Evolutionary conservation across 1,140 invertebrate species (phyloP).

Genomic region (Drosophila sturtevanti): DNA sequence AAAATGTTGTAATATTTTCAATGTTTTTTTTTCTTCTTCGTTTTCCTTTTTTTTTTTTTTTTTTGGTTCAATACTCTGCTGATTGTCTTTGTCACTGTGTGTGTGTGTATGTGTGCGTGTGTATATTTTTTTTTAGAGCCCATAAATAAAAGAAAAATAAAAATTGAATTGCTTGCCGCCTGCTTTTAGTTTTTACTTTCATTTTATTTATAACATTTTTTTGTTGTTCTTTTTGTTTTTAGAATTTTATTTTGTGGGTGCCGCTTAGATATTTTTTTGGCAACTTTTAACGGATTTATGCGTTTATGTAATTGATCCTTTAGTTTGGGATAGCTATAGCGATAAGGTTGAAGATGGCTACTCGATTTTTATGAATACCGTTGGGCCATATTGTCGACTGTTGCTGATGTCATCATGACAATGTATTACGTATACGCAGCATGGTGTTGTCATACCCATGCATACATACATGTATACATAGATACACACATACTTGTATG

Average conservation of each 20-base stretch:
- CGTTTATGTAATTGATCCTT: slow-evolving; percentile 59
- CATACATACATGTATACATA: too few relatives aligned
- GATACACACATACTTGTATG: too few relatives aligned
- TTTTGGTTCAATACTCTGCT: slow-evolving; percentile 63
- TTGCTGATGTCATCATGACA: slow-evolving; percentile 44
- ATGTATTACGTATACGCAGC: slow-evolving; percentile 52
- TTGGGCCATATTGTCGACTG: slow-evolving; percentile 6
- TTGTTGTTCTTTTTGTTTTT: slow-evolving; percentile 28
- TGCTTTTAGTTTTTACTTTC: slow-evolving; percentile 24
- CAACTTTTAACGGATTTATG: slow-evolving; percentile 67
- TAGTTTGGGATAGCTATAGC: slow-evolving; percentile 30
- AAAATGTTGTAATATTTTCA: slow-evolving; percentile 78
- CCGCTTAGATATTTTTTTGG: slow-evolving; percentile 48
- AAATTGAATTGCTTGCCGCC: slow-evolving; percentile 57
- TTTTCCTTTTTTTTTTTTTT: slow-evolving; percentile 53
- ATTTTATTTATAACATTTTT: slow-evolving; percentile 27
- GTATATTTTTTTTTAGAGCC: slow-evolving; percentile 20
- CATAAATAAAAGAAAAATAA: slow-evolving; percentile 70
- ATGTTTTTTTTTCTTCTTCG: slow-evolving; percentile 50
- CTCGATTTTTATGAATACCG: slow-evolving; percentile 33
- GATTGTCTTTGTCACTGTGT: slow-evolving; percentile 57
- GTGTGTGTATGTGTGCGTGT: not conserved
- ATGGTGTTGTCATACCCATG: not conserved
- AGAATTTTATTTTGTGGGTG: slow-evolving; percentile 3
- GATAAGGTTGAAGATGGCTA: slow-evolving; percentile 36